Evolutionary conservation across 2,797 vertebrate genomes (phyloP).

Genomic region (Squalus acanthias): DNA sequence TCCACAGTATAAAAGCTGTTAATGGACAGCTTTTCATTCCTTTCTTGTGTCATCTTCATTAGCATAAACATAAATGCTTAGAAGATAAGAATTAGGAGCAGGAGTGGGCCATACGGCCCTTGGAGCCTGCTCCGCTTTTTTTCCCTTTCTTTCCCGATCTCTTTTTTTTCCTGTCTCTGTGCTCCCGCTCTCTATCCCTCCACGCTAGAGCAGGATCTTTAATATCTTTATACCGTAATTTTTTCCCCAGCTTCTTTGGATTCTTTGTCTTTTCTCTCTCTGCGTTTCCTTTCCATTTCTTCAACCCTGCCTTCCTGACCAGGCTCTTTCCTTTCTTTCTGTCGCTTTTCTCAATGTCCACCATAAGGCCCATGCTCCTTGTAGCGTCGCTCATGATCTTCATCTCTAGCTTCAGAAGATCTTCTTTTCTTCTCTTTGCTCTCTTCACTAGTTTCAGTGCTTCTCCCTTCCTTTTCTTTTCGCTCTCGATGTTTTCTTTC

Average conservation of each 20-base stretch:
- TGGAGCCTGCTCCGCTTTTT: too few species aligned
- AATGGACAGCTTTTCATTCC: too few species aligned
- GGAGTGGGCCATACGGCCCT: too few species aligned
- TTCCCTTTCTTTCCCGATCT: constrained; percentile 21
- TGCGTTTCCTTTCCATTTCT: constrained; percentile 38
- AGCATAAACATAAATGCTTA: too few species aligned
- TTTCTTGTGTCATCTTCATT: too few species aligned
- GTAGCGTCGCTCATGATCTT: constrained; percentile 42
- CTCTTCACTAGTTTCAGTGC: constrained; percentile 36
- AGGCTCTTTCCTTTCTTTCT: constrained; percentile 45
- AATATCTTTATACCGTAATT: neutral
- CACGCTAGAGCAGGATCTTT: neutral
- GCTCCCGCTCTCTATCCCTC: constrained; percentile 43
- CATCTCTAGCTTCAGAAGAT: constrained; percentile 44
- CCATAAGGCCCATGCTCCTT: constrained; percentile 43
- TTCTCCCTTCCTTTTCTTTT: constrained; percentile 51
- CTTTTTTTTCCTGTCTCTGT: constrained; percentile 41
- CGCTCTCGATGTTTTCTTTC: constrained; percentile 57
- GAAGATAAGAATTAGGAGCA: too few species aligned
- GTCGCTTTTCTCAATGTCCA: constrained; percentile 8
- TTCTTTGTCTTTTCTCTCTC: constrained; percentile 34
- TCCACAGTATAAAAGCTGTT: too few species aligned
- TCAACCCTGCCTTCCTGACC: constrained; percentile 37
- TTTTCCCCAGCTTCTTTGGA: neutral
- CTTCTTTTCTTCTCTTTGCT: constrained; percentile 49